A percentile compares a stretch with the other conserved stretches of the same genome.
Evolutionary conservation across 2,888 invertebrate species (phyloP).

Genomic region (Morinoia aosen): DNA sequence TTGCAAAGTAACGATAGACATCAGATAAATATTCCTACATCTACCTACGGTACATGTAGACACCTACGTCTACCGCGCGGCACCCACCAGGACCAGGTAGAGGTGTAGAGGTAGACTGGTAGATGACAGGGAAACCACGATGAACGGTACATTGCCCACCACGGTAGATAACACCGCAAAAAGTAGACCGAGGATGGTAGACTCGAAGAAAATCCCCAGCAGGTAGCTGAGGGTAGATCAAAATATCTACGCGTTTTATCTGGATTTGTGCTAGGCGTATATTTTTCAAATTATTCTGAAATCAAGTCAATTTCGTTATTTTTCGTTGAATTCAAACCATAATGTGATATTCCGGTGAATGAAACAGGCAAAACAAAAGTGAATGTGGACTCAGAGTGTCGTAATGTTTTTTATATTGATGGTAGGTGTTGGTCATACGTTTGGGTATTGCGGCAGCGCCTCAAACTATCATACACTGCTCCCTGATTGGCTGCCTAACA

Average conservation of each 20-base stretch:
- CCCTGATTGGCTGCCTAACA: not conserved
- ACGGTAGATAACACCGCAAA: constrained; percentile 54
- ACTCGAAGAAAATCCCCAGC: constrained; percentile 38
- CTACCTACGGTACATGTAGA: no score
- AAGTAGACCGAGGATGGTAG: constrained; percentile 56
- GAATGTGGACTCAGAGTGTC: no score
- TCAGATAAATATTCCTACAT: no score
- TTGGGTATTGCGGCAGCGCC: not conserved
- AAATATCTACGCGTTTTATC: no score
- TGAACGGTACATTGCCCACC: constrained; percentile 60
- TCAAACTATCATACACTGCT: not conserved
- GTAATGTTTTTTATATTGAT: no score
- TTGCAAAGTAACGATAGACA: no score
- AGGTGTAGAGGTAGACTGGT: constrained; percentile 51
- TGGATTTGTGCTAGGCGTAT: no score
- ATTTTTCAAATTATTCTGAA: no score
- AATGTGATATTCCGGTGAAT: no score
- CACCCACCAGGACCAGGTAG: constrained; percentile 50
- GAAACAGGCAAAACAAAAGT: no score
- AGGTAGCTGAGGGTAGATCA: constrained; percentile 57
- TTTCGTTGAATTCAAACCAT: no score
- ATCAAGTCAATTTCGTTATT: no score
- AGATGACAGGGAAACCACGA: constrained; percentile 56
- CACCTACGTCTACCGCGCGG: not conserved
- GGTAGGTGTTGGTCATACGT: not conserved